Evolutionary conservation across 2,888 invertebrate species (phyloP), one percentile per base, ranked within the genome.

Genomic region (Aphodius granarius): DNA sequence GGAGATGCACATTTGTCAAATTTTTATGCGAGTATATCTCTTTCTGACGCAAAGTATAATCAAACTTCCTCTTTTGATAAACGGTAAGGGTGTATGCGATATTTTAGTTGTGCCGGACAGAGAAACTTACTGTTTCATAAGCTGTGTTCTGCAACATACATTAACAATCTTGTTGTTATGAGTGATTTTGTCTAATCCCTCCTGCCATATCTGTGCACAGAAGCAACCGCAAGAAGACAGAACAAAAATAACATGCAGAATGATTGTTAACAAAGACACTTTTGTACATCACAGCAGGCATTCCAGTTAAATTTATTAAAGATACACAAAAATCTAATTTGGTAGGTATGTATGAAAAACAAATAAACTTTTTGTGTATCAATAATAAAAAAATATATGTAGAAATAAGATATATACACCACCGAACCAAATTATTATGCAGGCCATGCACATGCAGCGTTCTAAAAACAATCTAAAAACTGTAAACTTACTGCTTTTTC

Each of bases 151-250:
- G 21, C 97, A 96, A 88, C 99, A 99, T 81, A 97, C 95, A 89
- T 99, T 99, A 89, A 94, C 95, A 85, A 94, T 94, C 91, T 98
- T 98, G 89, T 95, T 96, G 89, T 97, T 98, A 90, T 98, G 97
- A 78, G 98, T 97, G 84, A 99, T 93, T 82, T 90, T 90, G 82
- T 98, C 93, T 78, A 99, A 91, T 77, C 94, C 93, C 85, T 93
- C 92, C 89, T 97, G 95, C 99, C 99, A 99, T 83, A 91, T 92
- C 98, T 98, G 86, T 20, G 5, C 20, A 68, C n/a, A 16, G 20
- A 68, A 20, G 68, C 68, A 68, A 68, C 43, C 43, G 82, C 75
- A 71, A 70, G 74, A 79, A 64, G 74, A 72, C 63, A 77, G 75
- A 76, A 78, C 76, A 68, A 20, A 20, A 21, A 13, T 18, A 68